Conservation (phyloP, 1,140 invertebrate species). For the Portunus trituberculatus region DNA sequence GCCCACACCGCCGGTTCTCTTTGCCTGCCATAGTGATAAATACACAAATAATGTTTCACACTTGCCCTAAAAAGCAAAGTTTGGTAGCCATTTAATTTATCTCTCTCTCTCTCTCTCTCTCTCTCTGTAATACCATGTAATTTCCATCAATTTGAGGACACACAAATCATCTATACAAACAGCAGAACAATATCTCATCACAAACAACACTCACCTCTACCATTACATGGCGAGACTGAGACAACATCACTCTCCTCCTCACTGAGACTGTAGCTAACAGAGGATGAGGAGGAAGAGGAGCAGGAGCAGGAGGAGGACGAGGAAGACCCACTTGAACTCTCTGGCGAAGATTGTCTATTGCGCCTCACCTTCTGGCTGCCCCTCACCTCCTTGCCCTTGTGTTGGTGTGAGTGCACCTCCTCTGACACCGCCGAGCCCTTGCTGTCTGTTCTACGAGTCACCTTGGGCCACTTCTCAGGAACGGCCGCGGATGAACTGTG, state of each 20-base stretch:
- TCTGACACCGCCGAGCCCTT: not conserved
- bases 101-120: too few relatives aligned
- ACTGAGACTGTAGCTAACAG: conserved; percentile 15
- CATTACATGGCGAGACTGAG: not conserved
- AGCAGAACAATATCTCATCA: too few relatives aligned
- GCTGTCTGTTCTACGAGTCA: not conserved
- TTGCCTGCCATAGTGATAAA: not conserved
- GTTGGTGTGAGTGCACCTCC: not conserved
- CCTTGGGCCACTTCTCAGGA: not conserved
- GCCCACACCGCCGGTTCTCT: conserved; percentile 10
- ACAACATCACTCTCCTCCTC: conserved; percentile 29
- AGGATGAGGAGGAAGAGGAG: not conserved
- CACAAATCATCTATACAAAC: too few relatives aligned
- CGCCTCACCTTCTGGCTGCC: not conserved
- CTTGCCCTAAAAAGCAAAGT: too few relatives aligned
- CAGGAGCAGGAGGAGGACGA: conserved; percentile 21
- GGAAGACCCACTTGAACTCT: not conserved
- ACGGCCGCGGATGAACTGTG: not conserved
- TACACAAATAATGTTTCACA: too few relatives aligned
- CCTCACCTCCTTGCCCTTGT: not conserved
- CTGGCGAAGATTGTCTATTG: not conserved
- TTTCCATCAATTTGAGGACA: too few relatives aligned
- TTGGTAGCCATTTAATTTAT: too few relatives aligned
- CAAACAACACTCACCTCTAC: conserved; percentile 8
- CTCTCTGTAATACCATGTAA: too few relatives aligned